Conservation (phyloP, 2,888 invertebrate species). For the Drosophila borealis region DNA sequence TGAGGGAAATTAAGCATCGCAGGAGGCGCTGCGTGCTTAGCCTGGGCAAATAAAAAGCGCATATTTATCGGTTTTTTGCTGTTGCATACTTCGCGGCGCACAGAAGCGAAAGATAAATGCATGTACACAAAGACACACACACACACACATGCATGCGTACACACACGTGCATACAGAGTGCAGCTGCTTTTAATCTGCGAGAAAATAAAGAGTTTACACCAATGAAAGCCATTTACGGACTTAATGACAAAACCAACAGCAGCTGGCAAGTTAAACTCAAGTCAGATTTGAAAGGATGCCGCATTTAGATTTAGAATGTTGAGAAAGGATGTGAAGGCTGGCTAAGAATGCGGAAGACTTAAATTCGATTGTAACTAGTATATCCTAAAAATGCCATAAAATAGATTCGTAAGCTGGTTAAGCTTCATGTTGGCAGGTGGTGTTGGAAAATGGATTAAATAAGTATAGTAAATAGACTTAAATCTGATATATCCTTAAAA, state of each 20-base stretch:
- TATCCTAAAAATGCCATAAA: neutral
- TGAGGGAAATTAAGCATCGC: conserved; percentile 35
- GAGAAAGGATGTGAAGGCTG: conserved; percentile 1
- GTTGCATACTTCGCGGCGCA: conserved; percentile 66
- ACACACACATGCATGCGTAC: neutral
- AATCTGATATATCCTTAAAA: too few species aligned
- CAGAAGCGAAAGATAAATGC: conserved; percentile 40
- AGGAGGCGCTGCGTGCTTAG: conserved; percentile 30
- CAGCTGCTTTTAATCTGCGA: conserved; percentile 10
- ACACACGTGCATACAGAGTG: neutral
- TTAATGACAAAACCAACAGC: conserved; percentile 54
- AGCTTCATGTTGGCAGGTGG: neutral
- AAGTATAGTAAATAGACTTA: too few species aligned
- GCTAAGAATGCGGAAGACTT: neutral
- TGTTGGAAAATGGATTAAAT: neutral
- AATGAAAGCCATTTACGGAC: conserved; percentile 56
- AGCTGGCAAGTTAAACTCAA: conserved; percentile 28
- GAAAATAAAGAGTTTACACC: conserved; percentile 28
- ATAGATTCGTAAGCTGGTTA: neutral
- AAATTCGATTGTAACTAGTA: neutral
- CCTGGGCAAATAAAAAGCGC: conserved; percentile 56
- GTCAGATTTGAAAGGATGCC: conserved; percentile 18
- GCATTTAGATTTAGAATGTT: conserved; percentile 9
- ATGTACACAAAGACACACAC: neutral
- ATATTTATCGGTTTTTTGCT: conserved; percentile 63